phyloP scores from a whole-genome alignment of 2,113 vertebrate genomes.

The Chaetura pelagica region DNA sequence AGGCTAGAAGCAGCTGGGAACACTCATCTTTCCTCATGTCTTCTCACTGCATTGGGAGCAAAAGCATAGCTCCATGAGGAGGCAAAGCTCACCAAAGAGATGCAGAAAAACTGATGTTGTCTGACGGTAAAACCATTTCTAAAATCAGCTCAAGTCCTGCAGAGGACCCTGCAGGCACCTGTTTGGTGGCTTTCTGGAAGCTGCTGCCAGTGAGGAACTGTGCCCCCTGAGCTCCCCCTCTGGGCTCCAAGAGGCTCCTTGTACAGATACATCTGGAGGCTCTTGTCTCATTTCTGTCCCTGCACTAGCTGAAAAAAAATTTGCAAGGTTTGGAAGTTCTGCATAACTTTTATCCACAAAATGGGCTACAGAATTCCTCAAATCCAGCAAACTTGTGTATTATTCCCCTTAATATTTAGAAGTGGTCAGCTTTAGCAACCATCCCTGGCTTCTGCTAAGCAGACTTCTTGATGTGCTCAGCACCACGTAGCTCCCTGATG shows the following conservation, averaged over 20 bases:
- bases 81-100: background rate
- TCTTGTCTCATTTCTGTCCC: background rate
- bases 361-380: background rate
- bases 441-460: background rate
- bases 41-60: background rate
- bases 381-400: background rate
- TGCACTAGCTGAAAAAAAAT: background rate
- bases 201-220: rapidly evolving
- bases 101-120: background rate
- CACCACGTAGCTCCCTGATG: rapidly evolving
- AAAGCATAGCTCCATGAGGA: background rate
- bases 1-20: background rate
- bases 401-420: background rate
- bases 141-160: background rate
- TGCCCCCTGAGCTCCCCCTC: rapidly evolving
- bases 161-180: background rate
- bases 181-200: rapidly evolving
- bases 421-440: background rate
- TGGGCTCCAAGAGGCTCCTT: background rate
- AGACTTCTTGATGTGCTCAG: background rate
- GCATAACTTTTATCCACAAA: background rate
- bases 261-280: rapidly evolving
- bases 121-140: background rate
- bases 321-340: background rate
- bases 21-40: rapidly evolving